These are phyloP conservation scores for Rotaria socialis DNA, from an alignment of 2,888 invertebrate species.

Conservation along the genomic window DNA sequence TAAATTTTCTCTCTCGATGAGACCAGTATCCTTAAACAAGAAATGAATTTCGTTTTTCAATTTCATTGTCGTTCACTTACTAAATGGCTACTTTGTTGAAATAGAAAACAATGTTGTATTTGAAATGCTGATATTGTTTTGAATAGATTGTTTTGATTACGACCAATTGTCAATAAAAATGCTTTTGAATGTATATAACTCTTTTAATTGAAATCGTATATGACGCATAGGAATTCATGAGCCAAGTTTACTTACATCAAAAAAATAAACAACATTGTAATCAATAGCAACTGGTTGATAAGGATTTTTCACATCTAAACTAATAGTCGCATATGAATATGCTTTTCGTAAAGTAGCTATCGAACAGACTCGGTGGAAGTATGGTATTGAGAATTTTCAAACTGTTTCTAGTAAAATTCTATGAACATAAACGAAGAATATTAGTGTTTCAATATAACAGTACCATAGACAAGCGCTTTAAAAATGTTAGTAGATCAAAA, in stretches of 20 bases:
- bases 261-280: background rate
- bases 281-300: background rate
- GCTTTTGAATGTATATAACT: slow-evolving; percentile 15
- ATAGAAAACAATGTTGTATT: slow-evolving; percentile 17
- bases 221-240: background rate
- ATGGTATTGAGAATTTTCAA: background rate
- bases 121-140: background rate
- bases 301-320: background rate
- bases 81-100: slow-evolving; percentile 21
- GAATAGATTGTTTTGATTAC: background rate
- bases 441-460: no score
- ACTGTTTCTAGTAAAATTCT: background rate
- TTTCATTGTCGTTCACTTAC: background rate
- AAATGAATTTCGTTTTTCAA: background rate
- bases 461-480: no score
- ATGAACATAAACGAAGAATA: background rate
- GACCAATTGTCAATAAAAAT: background rate
- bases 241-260: background rate
- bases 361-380: background rate
- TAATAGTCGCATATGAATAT: background rate
- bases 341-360: background rate
- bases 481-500: no score
- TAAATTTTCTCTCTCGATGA: background rate
- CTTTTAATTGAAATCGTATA: background rate
- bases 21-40: background rate